These are phyloP conservation scores for Crocodylus rhombifer DNA, from an alignment of 2,797 vertebrate species.

Conservation along the genomic window DNA sequence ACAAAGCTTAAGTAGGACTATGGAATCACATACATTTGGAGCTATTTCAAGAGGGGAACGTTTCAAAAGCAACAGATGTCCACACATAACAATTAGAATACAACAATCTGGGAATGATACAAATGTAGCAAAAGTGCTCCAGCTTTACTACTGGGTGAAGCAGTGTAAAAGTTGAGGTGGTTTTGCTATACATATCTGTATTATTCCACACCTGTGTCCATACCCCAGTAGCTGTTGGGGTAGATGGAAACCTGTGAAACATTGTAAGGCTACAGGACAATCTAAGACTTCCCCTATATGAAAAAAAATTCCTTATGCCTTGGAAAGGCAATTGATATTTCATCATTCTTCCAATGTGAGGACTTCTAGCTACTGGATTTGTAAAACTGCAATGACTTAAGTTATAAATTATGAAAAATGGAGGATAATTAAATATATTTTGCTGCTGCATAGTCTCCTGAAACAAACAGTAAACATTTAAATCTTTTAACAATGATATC, in stretches of 20 bases:
- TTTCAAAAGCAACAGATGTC: no score
- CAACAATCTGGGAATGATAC: no score
- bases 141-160: no score
- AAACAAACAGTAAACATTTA: neutral
- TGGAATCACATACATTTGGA: no score
- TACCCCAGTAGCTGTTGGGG: neutral
- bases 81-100: no score
- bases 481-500: constrained; percentile 22
- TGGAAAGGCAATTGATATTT: neutral
- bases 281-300: neutral
- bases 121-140: no score
- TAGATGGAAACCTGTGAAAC: neutral
- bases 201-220: no score
- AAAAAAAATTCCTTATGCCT: neutral
- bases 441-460: neutral
- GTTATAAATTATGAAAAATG: neutral
- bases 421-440: neutral
- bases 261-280: neutral
- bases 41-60: no score
- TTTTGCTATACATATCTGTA: no score
- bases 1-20: no score
- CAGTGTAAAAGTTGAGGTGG: no score
- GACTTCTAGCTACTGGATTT: neutral
- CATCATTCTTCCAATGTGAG: neutral
- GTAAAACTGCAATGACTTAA: neutral